Evolutionary conservation across 2,113 vertebrate species (phyloP), one percentile per base, ranked within the genome.

Genomic region (Lampris megalopsis): DNA sequence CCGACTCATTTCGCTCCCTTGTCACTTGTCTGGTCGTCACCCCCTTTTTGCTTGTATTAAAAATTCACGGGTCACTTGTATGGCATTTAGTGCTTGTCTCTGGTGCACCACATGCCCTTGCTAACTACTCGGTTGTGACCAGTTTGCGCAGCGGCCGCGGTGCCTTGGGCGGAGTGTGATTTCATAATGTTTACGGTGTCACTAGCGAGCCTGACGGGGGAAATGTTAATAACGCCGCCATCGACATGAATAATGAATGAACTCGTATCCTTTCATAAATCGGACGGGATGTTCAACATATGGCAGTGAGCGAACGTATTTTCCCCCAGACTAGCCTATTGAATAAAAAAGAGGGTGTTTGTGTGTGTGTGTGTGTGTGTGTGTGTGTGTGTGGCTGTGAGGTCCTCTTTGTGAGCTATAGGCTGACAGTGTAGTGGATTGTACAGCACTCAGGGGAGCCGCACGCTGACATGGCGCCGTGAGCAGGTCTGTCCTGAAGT

Each of bases 81-180:
- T 86, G 87, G 80, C 91, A 91, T 92, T 92, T 89, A 90, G 89
- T 86, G 85, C 81, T 84, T 85, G 86, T 92, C 90, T 91, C 84
- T 79, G 78, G 88, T 73, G 86, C 71, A 84, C 84, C 67, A 71
- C 75, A 62, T 74, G 89, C 88, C 86, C 38, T 71, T 80, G 87
- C 86, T 92, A 93, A 91, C 92, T 86, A 92, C 91, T 91, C 91
- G 92, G 56, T 90, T 91, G 92, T 92, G 92, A 92, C 90, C 92
- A 91, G 89, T 92, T 90, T 89, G 86, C 91, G 78, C 86, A 85
- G 86, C 76, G 48, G 89, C 88, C 76, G 79, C 80, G 70, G 71
- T 2, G 86, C 89, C 86, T 77, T 84, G 79, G 85, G 90, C 75
- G 65, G 92, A 88, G 74, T 77, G 82, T 72, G 83, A 86, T 92